A percentile compares a stretch with the other conserved stretches of the same genome.
Conservation (phyloP, 2,113 vertebrate species). For the Macaca nemestrina region DNA sequence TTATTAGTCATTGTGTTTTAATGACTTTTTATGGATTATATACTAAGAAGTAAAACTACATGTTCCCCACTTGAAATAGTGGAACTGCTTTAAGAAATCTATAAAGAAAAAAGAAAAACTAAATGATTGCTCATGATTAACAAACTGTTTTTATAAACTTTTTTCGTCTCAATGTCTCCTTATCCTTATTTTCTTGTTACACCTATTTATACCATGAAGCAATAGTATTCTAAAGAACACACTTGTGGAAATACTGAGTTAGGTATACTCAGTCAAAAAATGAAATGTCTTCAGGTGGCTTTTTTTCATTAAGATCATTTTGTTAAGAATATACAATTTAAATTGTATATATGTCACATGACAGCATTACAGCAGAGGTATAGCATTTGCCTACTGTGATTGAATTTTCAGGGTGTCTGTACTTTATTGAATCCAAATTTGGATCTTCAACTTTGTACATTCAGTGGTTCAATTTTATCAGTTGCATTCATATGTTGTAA, state of each 20-base stretch:
- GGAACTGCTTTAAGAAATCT: not conserved
- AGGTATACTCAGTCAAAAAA: not conserved
- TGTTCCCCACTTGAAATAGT: not conserved
- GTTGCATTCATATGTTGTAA: not conserved
- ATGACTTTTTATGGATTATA: not conserved
- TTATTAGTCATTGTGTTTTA: slow-evolving; percentile 4
- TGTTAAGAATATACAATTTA: not conserved
- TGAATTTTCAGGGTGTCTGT: not conserved
- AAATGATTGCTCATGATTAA: slow-evolving; percentile 16
- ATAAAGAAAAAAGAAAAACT: not conserved
- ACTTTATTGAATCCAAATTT: not conserved
- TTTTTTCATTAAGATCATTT: slow-evolving; percentile 20
- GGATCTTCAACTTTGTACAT: not conserved
- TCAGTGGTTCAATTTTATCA: not conserved
- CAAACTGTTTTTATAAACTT: not conserved
- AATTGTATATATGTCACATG: not conserved
- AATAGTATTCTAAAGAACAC: not conserved
- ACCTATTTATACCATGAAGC: not conserved
- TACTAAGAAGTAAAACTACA: not conserved
- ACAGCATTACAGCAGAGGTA: not conserved
- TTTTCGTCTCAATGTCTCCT: not conserved
- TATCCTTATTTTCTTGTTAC: not conserved
- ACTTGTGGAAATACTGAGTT: not conserved
- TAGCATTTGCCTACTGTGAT: not conserved
- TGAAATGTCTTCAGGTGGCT: not conserved